phyloP scores from a whole-genome alignment of 2,888 invertebrate species.

The Ennomos fuscantarius region DNA sequence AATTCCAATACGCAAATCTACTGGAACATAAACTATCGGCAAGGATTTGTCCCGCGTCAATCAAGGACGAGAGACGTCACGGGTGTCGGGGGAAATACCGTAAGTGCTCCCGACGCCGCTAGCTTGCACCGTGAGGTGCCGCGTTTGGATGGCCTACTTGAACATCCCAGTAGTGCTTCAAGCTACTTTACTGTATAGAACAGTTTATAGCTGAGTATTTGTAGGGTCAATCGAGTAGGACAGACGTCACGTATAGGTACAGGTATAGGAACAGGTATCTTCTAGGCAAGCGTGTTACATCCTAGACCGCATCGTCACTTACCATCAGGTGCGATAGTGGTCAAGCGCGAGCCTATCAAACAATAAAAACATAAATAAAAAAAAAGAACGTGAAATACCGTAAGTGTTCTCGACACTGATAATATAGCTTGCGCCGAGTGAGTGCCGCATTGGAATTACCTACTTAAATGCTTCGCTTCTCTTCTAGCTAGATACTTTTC shows the following conservation, averaged over 20 bases:
- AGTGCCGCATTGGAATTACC: no score
- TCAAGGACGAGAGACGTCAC: slow-evolving; percentile 39
- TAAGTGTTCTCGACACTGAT: no score
- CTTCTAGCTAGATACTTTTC: no score
- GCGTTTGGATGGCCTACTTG: slow-evolving; percentile 26
- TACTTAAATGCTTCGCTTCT: no score
- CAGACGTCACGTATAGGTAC: slow-evolving; percentile 4
- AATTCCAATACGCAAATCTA: slow-evolving; percentile 38
- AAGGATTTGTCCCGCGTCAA: slow-evolving; percentile 44
- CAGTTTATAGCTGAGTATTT: no score
- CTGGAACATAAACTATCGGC: slow-evolving; percentile 30
- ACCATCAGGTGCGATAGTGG: no score
- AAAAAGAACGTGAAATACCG: not conserved
- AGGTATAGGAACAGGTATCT: no score
- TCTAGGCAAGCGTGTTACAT: no score
- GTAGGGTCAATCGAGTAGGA: not conserved
- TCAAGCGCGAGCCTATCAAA: no score
- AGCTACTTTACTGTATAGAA: slow-evolving; percentile 1
- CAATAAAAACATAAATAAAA: no score
- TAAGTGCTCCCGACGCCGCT: slow-evolving; percentile 39
- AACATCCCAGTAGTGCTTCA: not conserved
- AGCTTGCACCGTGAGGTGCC: slow-evolving; percentile 24
- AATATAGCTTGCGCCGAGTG: no score
- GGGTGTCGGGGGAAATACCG: slow-evolving; percentile 45
- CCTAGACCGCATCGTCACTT: no score